A percentile compares a stretch with the other conserved stretches of the same genome.
Conservation (phyloP, 1,140 invertebrate genomes). For the Eciton burchellii region DNA sequence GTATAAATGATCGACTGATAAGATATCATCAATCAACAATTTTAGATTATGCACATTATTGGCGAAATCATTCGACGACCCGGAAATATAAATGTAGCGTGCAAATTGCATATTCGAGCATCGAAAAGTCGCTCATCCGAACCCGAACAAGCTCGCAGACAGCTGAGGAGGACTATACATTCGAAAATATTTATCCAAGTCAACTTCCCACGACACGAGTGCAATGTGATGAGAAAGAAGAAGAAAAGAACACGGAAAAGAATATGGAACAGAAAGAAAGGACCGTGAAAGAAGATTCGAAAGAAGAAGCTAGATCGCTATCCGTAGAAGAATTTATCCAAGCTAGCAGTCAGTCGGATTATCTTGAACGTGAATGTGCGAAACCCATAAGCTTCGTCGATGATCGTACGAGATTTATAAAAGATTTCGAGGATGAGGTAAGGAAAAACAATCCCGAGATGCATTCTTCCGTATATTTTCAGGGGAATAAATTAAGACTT, state of each 20-base stretch:
- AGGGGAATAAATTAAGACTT: conserved; percentile 56
- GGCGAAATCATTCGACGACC: not conserved
- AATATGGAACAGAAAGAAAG: no score
- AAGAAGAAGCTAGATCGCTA: conserved; percentile 42
- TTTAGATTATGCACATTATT: conserved; percentile 25
- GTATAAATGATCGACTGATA: not conserved
- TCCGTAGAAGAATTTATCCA: conserved; percentile 66
- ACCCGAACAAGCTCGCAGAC: no score
- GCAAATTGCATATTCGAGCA: conserved; percentile 72
- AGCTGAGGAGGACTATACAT: not conserved
- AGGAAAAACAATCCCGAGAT: conserved; percentile 2
- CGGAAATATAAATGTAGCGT: conserved; percentile 68
- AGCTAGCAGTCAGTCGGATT: conserved; percentile 39
- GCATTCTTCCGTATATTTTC: conserved; percentile 19
- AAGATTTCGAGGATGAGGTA: conserved; percentile 43
- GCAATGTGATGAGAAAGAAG: not conserved
- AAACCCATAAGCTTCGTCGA: conserved; percentile 42
- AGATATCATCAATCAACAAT: not conserved
- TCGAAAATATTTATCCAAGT: not conserved
- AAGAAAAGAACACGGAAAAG: not conserved
- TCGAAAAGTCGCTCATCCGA: not conserved
- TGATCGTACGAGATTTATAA: conserved; percentile 59
- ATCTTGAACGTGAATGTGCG: conserved; percentile 66
- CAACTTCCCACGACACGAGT: no score
- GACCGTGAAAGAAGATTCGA: no score